Evolutionary conservation across 2,113 vertebrate species (phyloP), one percentile per base, ranked within the genome.

Genomic region (Alligator mississippiensis): DNA sequence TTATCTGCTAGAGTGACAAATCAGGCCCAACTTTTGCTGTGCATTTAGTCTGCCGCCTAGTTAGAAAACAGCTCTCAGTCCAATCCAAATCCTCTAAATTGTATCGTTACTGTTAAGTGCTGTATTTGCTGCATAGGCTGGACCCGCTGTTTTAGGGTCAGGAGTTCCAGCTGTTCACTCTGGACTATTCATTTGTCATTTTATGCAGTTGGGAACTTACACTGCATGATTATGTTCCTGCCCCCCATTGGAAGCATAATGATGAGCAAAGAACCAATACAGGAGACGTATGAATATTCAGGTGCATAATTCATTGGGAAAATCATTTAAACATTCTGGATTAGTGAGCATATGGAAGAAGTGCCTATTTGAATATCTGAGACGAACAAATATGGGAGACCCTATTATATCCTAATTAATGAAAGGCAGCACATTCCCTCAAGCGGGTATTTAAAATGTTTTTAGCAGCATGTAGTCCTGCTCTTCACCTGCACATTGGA

Each of bases 51-150:
- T 91, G 77, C 88, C 95, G 68, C 87, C 86, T 96, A 63, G 58
- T 81, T 94, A 91, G 93, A 59, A 95, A 91, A 92, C 83, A 83
- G 60, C 93, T 94, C 90, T 94, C 88, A 90, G 96, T 90, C 25
- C 74, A 68, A 75, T 94, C 84, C 80, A 54, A n/a, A 58, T 75
- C 58, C 84, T 93, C 12, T 61, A 90, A 95, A 88, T 93, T 85
- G 90, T 82, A 94, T 93, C 86, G 81, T 95, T 96, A 89, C 84
- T 95, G 84, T 93, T 93, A 95, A 94, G 80, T 83, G 77, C 82
- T 95, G 18, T 95, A 93, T 94, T 95, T 96, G 79, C 88, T 74
- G 86, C 95, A 91, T 93, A 91, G 92, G 91, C 94, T 89, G 82
- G 84, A 90, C 91, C 4, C 1, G 90, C 93, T 47, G n/a, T 93